Evolutionary conservation across 2,888 invertebrate genomes (phyloP).

Genomic region (Cabera pusaria): DNA sequence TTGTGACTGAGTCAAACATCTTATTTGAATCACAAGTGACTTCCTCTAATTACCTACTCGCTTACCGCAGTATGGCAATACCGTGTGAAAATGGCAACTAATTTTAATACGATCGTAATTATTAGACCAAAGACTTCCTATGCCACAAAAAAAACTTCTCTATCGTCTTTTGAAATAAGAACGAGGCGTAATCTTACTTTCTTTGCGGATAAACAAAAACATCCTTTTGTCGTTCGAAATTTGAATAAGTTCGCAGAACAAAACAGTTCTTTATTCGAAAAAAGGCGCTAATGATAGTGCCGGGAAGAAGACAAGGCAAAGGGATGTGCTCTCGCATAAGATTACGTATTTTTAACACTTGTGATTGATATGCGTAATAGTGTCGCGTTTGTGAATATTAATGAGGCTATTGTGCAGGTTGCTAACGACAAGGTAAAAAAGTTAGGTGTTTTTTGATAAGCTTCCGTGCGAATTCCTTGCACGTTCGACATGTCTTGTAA

Average conservation of each 20-base stretch:
- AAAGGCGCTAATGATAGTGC: constrained; percentile 76
- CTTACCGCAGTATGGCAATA: constrained; percentile 45
- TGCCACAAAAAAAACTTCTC: constrained; percentile 44
- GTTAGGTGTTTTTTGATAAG: constrained; percentile 34
- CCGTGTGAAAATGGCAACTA: constrained; percentile 67
- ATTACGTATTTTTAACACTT: constrained; percentile 75
- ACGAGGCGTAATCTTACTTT: constrained; percentile 50
- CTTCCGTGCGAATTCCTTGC: constrained; percentile 66
- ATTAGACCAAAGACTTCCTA: constrained; percentile 41
- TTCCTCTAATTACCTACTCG: constrained; percentile 55
- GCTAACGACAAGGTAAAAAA: constrained; percentile 48
- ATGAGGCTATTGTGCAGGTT: constrained; percentile 64
- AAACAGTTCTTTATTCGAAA: constrained; percentile 34
- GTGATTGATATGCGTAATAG: constrained; percentile 81
- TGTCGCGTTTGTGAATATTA: constrained; percentile 73
- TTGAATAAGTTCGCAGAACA: constrained; percentile 54
- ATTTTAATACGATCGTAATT: constrained; percentile 68
- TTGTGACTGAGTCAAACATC: constrained; percentile 14
- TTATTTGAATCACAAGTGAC: constrained; percentile 40
- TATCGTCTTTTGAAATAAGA: constrained; percentile 45
- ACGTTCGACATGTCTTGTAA: no score
- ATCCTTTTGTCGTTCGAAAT: constrained; percentile 61
- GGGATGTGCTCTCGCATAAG: constrained; percentile 73
- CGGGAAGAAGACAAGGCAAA: constrained; percentile 58
- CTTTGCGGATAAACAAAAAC: constrained; percentile 76